These are phyloP conservation scores for Magallana ariakensis DNA, from an alignment of 1,140 invertebrate genomes.

Conservation along the genomic window DNA sequence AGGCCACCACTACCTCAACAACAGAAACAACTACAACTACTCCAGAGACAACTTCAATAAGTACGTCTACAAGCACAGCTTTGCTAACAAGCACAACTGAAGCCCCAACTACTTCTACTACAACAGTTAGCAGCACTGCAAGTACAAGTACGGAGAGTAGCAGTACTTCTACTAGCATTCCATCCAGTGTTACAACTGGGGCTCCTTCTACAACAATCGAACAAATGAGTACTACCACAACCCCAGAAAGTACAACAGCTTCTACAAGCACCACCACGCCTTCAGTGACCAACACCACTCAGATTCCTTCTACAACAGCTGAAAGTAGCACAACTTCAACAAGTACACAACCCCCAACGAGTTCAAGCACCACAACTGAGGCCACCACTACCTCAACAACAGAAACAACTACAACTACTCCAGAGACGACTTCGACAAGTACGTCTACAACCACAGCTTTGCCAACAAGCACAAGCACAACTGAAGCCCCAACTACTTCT, in stretches of 20 bases:
- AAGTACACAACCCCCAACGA: no score
- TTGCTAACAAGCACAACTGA: no score
- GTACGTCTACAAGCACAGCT: no score
- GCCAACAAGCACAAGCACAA: neutral
- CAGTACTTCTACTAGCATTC: no score
- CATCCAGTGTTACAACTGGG: neutral
- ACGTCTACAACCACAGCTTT: slow-evolving; percentile 26
- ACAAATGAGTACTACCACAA: neutral
- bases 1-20: no score
- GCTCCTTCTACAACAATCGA: neutral
- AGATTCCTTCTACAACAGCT: no score
- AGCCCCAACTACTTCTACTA: neutral
- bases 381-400: no score
- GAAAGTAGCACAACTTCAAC: no score
- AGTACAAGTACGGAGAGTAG: no score
- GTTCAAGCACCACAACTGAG: no score
- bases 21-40: no score
- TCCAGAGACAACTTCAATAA: no score
- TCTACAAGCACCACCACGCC: neutral
- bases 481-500: neutral
- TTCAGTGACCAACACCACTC: neutral
- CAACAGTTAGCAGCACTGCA: neutral
- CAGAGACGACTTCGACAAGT: neutral
- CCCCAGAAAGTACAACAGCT: neutral
- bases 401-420: neutral